Base-by-base conservation (phyloP, 2,888 invertebrate species). In the Acanthoscelides obtectus region DNA sequence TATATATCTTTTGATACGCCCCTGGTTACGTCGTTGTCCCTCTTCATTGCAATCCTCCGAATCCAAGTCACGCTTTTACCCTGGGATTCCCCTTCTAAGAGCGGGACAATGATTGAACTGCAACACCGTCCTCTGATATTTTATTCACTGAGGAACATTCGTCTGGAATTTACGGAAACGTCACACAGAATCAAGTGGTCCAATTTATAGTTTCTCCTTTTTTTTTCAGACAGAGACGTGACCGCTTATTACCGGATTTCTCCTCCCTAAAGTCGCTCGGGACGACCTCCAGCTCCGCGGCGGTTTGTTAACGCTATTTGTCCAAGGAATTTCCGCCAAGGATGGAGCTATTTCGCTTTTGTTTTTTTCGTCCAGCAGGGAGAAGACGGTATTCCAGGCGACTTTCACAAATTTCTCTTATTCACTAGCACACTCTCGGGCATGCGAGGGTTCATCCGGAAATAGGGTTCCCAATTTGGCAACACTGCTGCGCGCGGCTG, bases 101-200 rank as follows among this genome's bases (percentile, higher is more conserved):
- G 20, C 74, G 75, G 81, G 82, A 82, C 83, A 83, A 81, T 83
- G 83, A 83, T 83, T 83, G 83, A 82, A 81, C 83, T 81, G 79
- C 78, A 79, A 79, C 72, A 75, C 76, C 22, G 27, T 22, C 68
- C 20, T 27, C 81, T 82, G 77, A 83, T 82, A 83, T 83, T 82
- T 83, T 83, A 83, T 83, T 83, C 82, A 81, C 81, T 77, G 77
- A 81, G 80, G 80, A 80, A 80, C 81, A 80, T 79, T 80, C 80
- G 78, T 79, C 77, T 75, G 79, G 80, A 81, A 82, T 83, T 81
- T 80, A 80, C 80, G 79, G 77, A 77, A 75, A 79, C 79, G 80
- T 79, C 81, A 77, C 77, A 79, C 79, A 75, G 76, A 77, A 78
- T 78, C 77, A 82, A 79, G 80, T 78, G 78, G 78, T 74, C 79